Evolutionary conservation across 92 coral and sea anemone genomes (phyloP).

Genomic region (Epizoanthus ramosus): DNA sequence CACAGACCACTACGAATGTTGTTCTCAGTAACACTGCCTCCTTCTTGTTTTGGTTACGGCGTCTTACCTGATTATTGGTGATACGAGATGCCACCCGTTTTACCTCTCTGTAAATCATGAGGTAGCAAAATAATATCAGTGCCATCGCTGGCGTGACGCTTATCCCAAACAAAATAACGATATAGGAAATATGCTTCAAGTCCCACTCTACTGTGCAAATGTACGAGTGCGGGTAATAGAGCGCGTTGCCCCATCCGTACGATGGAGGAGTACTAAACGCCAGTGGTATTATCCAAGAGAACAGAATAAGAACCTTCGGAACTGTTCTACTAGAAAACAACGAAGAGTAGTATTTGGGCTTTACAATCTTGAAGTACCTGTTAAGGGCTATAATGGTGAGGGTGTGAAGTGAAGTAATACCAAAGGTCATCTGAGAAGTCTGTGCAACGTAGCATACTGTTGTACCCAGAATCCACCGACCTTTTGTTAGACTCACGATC

Average conservation of each 20-base stretch:
- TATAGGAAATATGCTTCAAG: conserved; percentile 49
- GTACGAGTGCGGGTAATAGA: conserved; percentile 42
- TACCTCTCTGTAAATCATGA: conserved; percentile 67
- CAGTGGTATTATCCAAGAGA: conserved; percentile 58
- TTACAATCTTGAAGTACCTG: conserved; percentile 65
- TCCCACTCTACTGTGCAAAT: conserved; percentile 68
- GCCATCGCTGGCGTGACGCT: conserved; percentile 53
- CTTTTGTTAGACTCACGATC: conserved; percentile 63
- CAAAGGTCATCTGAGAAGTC: conserved; percentile 56
- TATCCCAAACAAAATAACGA: conserved; percentile 45
- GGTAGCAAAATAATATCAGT: conserved; percentile 66
- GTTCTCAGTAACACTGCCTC: conserved; percentile 49
- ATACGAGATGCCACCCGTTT: conserved; percentile 44
- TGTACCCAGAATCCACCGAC: conserved; percentile 62
- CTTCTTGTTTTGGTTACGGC: background rate
- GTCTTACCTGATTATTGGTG: conserved; percentile 22
- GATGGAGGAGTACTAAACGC: conserved; percentile 60
- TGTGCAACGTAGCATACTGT: conserved; percentile 52
- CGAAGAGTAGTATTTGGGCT: conserved; percentile 40
- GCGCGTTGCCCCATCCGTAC: conserved; percentile 72
- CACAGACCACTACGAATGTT: conserved; percentile 64
- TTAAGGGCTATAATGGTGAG: conserved; percentile 68
- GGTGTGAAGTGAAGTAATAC: conserved; percentile 62
- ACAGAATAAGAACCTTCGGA: conserved; percentile 27
- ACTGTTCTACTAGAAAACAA: conserved; percentile 53